A percentile compares a stretch with the other conserved stretches of the same genome.
phyloP scores from a whole-genome alignment of 1,140 invertebrate species.

The Dendroctonus valens region DNA sequence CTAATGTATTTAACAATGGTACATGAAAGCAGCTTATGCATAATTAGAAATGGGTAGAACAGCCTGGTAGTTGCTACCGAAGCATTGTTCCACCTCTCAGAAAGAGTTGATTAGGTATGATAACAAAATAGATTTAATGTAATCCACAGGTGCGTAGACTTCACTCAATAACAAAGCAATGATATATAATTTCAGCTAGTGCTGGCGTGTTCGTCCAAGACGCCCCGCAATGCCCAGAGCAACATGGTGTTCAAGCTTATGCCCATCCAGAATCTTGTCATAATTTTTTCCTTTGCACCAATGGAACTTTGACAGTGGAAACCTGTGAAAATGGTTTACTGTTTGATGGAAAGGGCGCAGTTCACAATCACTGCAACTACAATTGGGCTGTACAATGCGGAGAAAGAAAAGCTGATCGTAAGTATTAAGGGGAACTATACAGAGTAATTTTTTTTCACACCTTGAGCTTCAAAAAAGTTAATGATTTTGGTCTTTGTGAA shows the following conservation, averaged over 20 bases:
- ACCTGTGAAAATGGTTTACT: slow-evolving; percentile 89
- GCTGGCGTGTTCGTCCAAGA: slow-evolving; percentile 46
- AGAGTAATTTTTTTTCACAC: too few species aligned
- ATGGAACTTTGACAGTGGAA: slow-evolving; percentile 85
- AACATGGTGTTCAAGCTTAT: slow-evolving; percentile 72
- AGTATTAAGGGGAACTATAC: slow-evolving; percentile 51
- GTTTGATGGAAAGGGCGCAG: slow-evolving; percentile 83
- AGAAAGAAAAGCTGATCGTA: slow-evolving; percentile 77
- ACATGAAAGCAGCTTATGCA: too few species aligned
- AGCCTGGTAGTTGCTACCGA: too few species aligned
- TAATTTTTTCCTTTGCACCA: slow-evolving; percentile 86
- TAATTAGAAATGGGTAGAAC: too few species aligned
- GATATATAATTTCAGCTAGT: too few species aligned
- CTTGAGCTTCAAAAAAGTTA: neutral
- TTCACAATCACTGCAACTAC: slow-evolving; percentile 92
- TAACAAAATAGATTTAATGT: neutral
- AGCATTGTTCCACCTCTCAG: neutral
- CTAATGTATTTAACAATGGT: too few species aligned
- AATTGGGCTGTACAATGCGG: slow-evolving; percentile 89
- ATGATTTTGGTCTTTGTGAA: neutral
- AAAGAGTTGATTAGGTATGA: neutral
- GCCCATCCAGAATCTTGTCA: slow-evolving; percentile 81
- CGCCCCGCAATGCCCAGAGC: slow-evolving; percentile 64
- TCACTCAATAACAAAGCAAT: neutral
- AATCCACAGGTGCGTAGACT: neutral